Percentiles rank a stretch among this genome's conserved stretches.
These are phyloP conservation scores for Scolopax rusticola DNA, from an alignment of 2,797 vertebrate genomes.

Conservation along the genomic window DNA sequence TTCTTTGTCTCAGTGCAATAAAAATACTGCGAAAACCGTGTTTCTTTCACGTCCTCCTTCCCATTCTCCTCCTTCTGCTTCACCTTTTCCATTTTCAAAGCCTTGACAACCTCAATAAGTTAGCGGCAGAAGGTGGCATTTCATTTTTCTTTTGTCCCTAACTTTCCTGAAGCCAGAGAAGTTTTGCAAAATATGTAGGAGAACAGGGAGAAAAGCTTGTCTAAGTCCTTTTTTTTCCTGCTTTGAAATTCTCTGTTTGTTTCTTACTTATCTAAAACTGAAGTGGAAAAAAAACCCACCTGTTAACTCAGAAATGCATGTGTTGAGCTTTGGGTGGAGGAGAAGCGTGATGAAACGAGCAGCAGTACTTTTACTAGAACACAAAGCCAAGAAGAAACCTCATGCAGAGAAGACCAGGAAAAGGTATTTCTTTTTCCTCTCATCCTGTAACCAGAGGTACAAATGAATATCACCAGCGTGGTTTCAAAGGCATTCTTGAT, in stretches of 20 bases:
- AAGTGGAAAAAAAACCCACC: neutral
- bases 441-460: neutral
- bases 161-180: neutral
- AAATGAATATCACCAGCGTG: neutral
- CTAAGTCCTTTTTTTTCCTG: neutral
- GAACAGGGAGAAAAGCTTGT: neutral
- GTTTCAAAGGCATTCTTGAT: neutral
- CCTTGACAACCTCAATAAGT: neutral
- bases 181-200: neutral
- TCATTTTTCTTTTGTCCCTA: neutral
- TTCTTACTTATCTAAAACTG: neutral
- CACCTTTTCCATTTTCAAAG: conserved; percentile 7
- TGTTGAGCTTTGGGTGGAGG: neutral
- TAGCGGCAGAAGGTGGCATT: neutral
- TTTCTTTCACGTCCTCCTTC: neutral
- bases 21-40: neutral
- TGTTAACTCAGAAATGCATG: neutral
- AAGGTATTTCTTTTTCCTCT: neutral
- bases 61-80: neutral
- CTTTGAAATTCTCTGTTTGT: neutral
- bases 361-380: neutral
- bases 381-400: neutral
- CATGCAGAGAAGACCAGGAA: neutral
- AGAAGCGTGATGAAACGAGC: neutral
- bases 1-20: neutral